These are phyloP conservation scores for Meloidogyne chitwoodi DNA, from an alignment of 1,140 invertebrate genomes.

Conservation along the genomic window DNA sequence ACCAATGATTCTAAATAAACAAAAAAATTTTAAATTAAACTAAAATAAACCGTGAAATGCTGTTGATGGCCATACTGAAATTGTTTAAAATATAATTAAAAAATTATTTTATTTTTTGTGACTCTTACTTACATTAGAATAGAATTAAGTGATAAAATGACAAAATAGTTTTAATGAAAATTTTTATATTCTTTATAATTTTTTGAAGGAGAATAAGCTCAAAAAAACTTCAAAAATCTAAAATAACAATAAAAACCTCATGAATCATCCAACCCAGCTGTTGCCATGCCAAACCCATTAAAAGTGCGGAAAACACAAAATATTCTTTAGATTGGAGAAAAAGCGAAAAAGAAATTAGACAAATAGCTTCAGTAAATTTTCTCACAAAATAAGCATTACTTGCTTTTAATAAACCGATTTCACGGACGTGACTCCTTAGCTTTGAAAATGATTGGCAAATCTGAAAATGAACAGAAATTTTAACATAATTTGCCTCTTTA, in stretches of 20 bases:
- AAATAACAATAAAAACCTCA: constrained; percentile 32
- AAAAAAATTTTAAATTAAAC: neutral
- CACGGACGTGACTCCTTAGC: constrained; percentile 40
- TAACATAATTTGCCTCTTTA: neutral
- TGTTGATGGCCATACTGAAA: constrained; percentile 16
- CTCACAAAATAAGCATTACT: constrained; percentile 43
- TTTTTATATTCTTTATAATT: too few species aligned
- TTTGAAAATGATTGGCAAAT: constrained; percentile 8
- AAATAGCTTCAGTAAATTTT: constrained; percentile 47
- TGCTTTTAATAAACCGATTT: constrained; percentile 46
- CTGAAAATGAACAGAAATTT: neutral
- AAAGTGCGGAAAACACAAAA: constrained; percentile 50
- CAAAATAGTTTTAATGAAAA: too few species aligned
- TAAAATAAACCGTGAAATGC: constrained; percentile 2
- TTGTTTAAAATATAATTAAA: neutral
- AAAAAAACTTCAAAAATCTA: neutral
- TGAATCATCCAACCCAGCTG: constrained; percentile 58
- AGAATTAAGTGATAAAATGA: too few species aligned
- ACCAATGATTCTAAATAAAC: constrained; percentile 31
- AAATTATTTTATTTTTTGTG: neutral
- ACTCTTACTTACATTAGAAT: too few species aligned
- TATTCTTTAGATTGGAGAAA: constrained; percentile 45
- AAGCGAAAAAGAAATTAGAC: constrained; percentile 47
- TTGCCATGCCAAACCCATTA: constrained; percentile 59
- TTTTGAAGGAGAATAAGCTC: neutral